Evolutionary conservation across 2,113 vertebrate genomes (phyloP), one percentile per base, ranked within the genome.

Genomic region (Pelmatolapia mariae): DNA sequence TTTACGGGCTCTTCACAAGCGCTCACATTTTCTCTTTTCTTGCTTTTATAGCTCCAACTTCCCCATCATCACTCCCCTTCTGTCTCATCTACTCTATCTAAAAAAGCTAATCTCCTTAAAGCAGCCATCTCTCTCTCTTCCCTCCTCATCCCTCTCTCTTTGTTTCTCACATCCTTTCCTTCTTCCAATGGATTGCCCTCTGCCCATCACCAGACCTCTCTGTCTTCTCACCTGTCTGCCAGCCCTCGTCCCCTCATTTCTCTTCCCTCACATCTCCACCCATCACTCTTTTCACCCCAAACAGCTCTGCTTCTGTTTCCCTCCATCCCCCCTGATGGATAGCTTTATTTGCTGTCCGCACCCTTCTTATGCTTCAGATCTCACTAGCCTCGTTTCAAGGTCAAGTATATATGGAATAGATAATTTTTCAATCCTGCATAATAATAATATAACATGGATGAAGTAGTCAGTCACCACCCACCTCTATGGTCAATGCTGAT

Each of bases 41-140:
- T 57, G 3, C 61, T 88, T 54, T 82, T 87, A 90, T 24, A 90
- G 89, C 89, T 82, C 57, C 26, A 86, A 59, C 86, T 87, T 86
- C 33, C 47, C 54, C 59, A 76, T 85, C 87, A 90, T 93, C 89
- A 73, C 76, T 86, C 81, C 80, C 85, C 54, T 31, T 36, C 68
- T 22, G 82, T 89, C 89, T 87, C 63, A 86, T 82, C 47, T 31
- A 24, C 26, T 86, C 86, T 90, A 92, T 94, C 92, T 92, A 26
- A 82, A 78, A 61, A 84, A 92, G 83, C 87, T 81, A 87, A 91
- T 93, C 90, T 93, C 63, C 89, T 93, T 93, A 89, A 91, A 91
- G 80, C 90, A 89, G 66, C 78, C 84, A 88, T 92, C 88, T 88
- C 66, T 90, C 71, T 84, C 73, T 40, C 84, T 50, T 31, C 47